phyloP scores from a whole-genome alignment of 2,797 vertebrate genomes.

The Rhinogobio ventralis region DNA sequence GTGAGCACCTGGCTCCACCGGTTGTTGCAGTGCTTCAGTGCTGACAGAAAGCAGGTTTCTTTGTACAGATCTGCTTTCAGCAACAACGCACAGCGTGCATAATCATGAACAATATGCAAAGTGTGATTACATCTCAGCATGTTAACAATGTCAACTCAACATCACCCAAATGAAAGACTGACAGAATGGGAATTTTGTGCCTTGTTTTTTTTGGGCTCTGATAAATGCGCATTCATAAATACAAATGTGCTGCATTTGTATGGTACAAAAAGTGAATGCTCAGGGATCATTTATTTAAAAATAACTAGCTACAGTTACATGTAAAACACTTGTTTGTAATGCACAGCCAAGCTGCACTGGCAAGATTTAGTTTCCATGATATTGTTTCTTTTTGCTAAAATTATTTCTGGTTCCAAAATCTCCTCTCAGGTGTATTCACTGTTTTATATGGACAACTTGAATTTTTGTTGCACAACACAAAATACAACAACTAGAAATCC shows the following conservation, averaged over 20 bases:
- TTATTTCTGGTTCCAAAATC: not conserved
- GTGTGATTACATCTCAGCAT: constrained; percentile 45
- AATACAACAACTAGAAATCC: too few species aligned
- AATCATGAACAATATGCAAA: constrained; percentile 47
- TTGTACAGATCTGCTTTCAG: constrained; percentile 30
- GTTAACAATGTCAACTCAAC: constrained; percentile 40
- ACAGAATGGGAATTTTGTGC: constrained; percentile 14
- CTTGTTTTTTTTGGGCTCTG: not conserved
- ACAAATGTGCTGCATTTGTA: constrained; percentile 27
- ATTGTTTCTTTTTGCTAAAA: not conserved
- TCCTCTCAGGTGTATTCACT: not conserved
- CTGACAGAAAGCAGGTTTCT: constrained; percentile 34
- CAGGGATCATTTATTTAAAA: constrained; percentile 21
- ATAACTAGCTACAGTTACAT: not conserved
- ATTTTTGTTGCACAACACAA: too few species aligned
- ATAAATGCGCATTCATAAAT: constrained; percentile 7
- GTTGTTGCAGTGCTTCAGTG: not conserved
- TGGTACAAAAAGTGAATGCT: not conserved
- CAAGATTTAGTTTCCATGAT: not conserved
- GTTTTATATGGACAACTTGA: not conserved
- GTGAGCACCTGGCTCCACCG: constrained; percentile 2
- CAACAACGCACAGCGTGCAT: constrained; percentile 26
- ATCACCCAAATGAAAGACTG: constrained; percentile 33
- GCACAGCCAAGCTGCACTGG: not conserved
- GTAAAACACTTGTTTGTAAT: not conserved